Evolutionary conservation across 1,140 invertebrate species (phyloP), one percentile per base, ranked within the genome.

Genomic region (Muscidifurax raptorellus): DNA sequence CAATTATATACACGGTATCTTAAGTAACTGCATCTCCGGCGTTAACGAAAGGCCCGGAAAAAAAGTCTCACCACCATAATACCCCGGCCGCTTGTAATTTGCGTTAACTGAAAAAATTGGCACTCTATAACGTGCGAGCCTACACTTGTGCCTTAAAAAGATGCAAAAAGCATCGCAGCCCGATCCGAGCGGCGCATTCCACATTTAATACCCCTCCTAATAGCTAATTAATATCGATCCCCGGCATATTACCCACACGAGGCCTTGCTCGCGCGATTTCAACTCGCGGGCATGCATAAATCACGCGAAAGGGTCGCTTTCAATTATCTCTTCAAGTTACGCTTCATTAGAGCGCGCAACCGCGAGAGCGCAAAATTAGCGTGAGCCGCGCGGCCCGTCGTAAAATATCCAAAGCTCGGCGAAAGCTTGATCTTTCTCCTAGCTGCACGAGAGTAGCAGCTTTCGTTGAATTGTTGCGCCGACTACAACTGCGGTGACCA

Each of bases 161-260:
- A n/a, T 22, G 52, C 6, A 59, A 59, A 59, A 59, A 59, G 52
- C 52, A 59, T 59, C 15, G 47, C 13, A 52, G 47, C 13, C 15
- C 13, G 47, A 52, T 52, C 15, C 47, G 6, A 12, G 15, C 13
- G 13, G 13, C 30, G 30, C 32, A 74, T 25, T 75, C 72, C n/a
- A 13, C 32, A 12, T 25, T 77, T 77, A 27, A 52, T 44, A 12
- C 25, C 40, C 22, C 10, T 15, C 32, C 10, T n/a, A n/a, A n/a
- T 13, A n/a, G 36, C 32, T 80, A 28, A 71, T 80, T 80, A 72
- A 80, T 80, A 80, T 80, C 67, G 79, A 80, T 71, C 67, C 15
- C 27, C 36, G 72, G 15, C 12, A 74, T 74, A 47, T 77, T n/a
- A 10, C n/a, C 44, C 10, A 27, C 47, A 59, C 36, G 27, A 52